A percentile compares a stretch with the other conserved stretches of the same genome.
These are phyloP conservation scores for Malurus cyaneus DNA, from an alignment of 2,113 vertebrate genomes.

Conservation along the genomic window DNA sequence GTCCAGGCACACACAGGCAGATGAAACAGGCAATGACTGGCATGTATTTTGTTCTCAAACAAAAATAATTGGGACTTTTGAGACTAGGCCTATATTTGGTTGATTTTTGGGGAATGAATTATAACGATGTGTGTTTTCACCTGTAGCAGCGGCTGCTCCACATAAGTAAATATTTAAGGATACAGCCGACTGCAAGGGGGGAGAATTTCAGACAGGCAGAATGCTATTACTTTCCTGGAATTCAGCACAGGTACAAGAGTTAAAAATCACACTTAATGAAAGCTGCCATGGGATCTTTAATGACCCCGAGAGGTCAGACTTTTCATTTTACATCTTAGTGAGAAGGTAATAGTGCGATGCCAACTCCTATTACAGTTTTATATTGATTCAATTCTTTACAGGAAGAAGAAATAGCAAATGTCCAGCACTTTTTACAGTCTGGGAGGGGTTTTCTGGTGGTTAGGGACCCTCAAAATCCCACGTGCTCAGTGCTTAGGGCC, in stretches of 20 bases:
- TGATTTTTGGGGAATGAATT: slow-evolving; percentile 16
- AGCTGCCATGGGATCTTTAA: slow-evolving; percentile 33
- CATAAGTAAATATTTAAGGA: slow-evolving; percentile 7
- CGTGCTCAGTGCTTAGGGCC: not conserved
- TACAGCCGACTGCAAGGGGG: not conserved
- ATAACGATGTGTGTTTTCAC: slow-evolving; percentile 31
- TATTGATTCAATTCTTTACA: not conserved
- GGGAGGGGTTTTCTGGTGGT: not conserved
- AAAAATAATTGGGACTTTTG: slow-evolving; percentile 62
- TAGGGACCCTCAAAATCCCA: not conserved
- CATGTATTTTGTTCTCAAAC: slow-evolving; percentile 55
- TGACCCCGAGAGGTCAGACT: slow-evolving; percentile 11
- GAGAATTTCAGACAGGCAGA: not conserved
- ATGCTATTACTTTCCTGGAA: not conserved
- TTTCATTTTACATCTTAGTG: slow-evolving; percentile 6
- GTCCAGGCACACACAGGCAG: slow-evolving; percentile 50
- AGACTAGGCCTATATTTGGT: slow-evolving; percentile 29
- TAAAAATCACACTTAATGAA: slow-evolving; percentile 45
- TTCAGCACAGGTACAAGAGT: not conserved
- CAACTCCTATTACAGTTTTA: not conserved
- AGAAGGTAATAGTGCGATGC: not conserved
- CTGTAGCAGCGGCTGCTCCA: not conserved
- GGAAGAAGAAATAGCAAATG: not conserved
- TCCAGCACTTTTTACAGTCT: not conserved
- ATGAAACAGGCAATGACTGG: slow-evolving; percentile 53